Base-by-base conservation (phyloP, 2,888 invertebrate species). In the Adineta ricciae region DNA sequence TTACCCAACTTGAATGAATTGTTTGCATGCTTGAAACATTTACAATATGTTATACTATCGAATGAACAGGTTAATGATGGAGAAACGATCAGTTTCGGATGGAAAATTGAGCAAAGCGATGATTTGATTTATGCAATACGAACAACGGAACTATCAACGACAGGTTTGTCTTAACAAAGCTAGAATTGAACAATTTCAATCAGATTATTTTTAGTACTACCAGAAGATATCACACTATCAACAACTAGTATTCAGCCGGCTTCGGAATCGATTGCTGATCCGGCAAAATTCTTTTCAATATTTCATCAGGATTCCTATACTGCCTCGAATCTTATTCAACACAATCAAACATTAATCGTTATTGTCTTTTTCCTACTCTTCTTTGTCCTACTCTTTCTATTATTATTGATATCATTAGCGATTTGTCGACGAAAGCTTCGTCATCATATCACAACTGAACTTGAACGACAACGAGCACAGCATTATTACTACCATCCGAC, bases 21-120 rank as follows among this genome's bases (percentile, higher is more conserved):
- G n/a, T 78, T 78, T 78, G n/a, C 5, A 78, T 78, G 78, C 41
- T 78, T 78, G n/a, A 41, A 78, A 78, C 14, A 41, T 78, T 32
- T 78, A 41, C 24, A 78, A 41, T 7, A 9, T 41, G 41, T 78
- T 78, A 78, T 78, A 24, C 41, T 78, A 78, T 78, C 78, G 3
- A 24, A 41, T 16, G 78, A 78, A 78, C 78, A 78, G 41, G 14
- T 78, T 2, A 41, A 78, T 24, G 1, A 41, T 19, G 32, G 32
- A 27, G 32, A 64, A 19, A 1, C 32, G 32, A 11, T 64, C 19
- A 64, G 4, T 19, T 11, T 3, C 32, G 64, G 19, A 64, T 64
- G 64, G 64, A 64, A 16, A 4, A 19, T 64, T 32, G 8, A 32
- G 19, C 16, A 27, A 64, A 19, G 32, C 8, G 5, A 64, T 2